Evolutionary conservation across 2,113 vertebrate species (phyloP).

Genomic region (Gadus chalcogrammus): DNA sequence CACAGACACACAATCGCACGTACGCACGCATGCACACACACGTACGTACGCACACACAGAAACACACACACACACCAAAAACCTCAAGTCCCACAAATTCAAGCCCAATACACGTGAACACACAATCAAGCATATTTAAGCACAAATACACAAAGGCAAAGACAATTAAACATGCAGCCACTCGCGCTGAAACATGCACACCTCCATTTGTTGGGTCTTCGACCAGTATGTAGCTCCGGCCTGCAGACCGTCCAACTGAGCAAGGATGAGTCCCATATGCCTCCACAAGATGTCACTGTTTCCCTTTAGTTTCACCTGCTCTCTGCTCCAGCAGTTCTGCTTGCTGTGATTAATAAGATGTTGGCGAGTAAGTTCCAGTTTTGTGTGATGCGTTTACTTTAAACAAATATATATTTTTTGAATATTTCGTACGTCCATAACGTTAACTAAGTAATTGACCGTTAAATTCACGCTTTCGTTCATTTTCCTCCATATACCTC

Average conservation of each 20-base stretch:
- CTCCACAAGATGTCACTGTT: slow-evolving; percentile 79
- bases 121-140: slow-evolving; percentile 10
- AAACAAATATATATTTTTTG: no score
- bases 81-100: no score
- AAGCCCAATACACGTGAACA: no score
- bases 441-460: no score
- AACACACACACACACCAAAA: no score
- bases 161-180: background rate
- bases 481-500: slow-evolving; percentile 50
- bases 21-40: no score
- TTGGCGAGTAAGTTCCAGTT: background rate
- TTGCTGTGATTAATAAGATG: slow-evolving; percentile 61
- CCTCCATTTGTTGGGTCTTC: slow-evolving; percentile 68
- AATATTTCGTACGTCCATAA: no score
- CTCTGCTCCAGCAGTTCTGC: slow-evolving; percentile 81
- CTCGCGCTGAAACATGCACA: slow-evolving; percentile 36
- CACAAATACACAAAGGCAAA: slow-evolving; percentile 50
- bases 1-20: no score
- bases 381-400: no score
- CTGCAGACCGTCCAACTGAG: slow-evolving; percentile 83
- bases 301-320: slow-evolving; percentile 70
- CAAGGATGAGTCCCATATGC: slow-evolving; percentile 78
- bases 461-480: no score
- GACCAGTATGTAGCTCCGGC: slow-evolving; percentile 79
- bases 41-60: no score